Evolutionary conservation across 2,113 vertebrate species (phyloP).

Genomic region (Oenanthe melanoleuca): DNA sequence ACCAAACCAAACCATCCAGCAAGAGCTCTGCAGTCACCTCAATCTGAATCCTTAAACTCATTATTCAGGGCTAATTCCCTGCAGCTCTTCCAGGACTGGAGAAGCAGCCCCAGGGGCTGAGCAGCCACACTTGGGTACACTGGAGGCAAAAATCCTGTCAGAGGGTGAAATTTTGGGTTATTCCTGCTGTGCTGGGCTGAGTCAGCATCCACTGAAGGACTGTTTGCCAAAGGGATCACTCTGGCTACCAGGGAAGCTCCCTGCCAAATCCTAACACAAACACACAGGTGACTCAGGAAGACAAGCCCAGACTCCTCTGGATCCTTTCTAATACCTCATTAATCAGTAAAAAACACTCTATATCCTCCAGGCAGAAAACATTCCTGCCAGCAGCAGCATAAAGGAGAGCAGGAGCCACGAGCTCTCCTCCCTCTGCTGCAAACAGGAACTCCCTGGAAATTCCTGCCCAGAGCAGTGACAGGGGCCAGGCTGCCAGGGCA

Average conservation of each 20-base stretch:
- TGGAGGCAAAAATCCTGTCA: neutral
- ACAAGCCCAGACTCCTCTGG: neutral
- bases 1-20: neutral
- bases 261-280: neutral
- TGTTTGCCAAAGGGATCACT: neutral
- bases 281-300: neutral
- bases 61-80: neutral
- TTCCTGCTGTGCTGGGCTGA: neutral
- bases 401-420: fast-evolving
- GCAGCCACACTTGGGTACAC: fast-evolving
- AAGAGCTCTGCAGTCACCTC: neutral
- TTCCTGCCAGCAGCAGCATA: neutral
- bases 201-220: neutral
- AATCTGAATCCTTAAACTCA: fast-evolving
- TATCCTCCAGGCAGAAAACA: neutral
- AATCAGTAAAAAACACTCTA: neutral
- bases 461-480: neutral
- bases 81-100: fast-evolving
- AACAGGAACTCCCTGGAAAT: neutral
- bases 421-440: neutral
- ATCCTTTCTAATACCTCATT: neutral
- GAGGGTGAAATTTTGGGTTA: neutral
- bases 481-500: neutral
- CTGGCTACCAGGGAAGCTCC: neutral
- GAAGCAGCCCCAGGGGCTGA: neutral